These are phyloP conservation scores for Pterophyllum scalare DNA, from an alignment of 2,113 vertebrate species.

Conservation along the genomic window DNA sequence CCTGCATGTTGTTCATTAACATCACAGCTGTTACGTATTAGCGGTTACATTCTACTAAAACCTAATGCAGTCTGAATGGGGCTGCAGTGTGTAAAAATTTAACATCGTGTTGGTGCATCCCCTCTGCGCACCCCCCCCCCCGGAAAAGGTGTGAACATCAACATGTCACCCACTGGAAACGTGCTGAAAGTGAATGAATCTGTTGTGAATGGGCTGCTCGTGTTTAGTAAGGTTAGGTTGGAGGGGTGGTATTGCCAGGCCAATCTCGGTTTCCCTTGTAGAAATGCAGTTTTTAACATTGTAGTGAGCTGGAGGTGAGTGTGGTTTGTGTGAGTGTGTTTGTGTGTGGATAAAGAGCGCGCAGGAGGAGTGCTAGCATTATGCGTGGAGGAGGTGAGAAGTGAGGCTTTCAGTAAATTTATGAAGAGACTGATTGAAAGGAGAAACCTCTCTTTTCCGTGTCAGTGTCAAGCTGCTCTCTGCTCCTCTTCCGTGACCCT, in stretches of 20 bases:
- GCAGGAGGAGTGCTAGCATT: constrained; percentile 25
- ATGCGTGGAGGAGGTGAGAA: constrained; percentile 56
- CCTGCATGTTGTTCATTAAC: constrained; percentile 64
- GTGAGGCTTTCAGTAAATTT: constrained; percentile 57
- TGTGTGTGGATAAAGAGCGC: constrained; percentile 29
- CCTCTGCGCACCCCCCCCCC: neutral
- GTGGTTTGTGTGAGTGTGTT: constrained; percentile 38
- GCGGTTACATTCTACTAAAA: constrained; percentile 32
- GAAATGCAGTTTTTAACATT: constrained; percentile 42
- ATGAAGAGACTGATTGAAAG: constrained; percentile 57
- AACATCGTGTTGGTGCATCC: neutral
- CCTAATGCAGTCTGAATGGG: constrained; percentile 21
- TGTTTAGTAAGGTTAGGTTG: constrained; percentile 39
- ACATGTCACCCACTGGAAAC: constrained; percentile 42
- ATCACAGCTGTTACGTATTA: constrained; percentile 63
- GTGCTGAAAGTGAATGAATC: constrained; percentile 49
- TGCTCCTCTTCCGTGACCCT: constrained; percentile 50
- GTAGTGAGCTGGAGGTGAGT: constrained; percentile 44
- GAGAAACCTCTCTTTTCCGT: constrained; percentile 40
- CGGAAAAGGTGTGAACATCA: constrained; percentile 51
- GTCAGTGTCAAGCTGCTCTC: constrained; percentile 41
- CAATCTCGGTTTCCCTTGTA: constrained; percentile 47
- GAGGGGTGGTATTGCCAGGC: constrained; percentile 52
- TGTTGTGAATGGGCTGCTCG: constrained; percentile 20
- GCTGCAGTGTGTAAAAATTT: constrained; percentile 26